Percentiles rank a stretch among this genome's conserved stretches.
These are phyloP conservation scores for Neoscelio sp. DNA, from an alignment of 2,888 invertebrate genomes.

Conservation along the genomic window DNA sequence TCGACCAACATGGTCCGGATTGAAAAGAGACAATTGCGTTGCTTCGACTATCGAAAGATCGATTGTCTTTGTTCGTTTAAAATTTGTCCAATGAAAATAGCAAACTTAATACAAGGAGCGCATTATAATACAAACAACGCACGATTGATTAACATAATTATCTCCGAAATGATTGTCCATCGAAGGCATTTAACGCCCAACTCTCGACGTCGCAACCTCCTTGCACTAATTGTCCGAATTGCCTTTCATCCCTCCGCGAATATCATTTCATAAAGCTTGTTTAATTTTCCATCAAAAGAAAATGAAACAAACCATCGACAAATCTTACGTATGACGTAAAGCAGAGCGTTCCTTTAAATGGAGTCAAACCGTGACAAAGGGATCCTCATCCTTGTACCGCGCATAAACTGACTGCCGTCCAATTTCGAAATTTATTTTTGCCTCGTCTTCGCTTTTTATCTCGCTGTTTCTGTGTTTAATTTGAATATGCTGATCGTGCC, in stretches of 20 bases:
- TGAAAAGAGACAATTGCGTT: neutral
- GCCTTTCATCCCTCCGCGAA: too few relatives aligned
- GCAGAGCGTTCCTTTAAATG: slow-evolving; percentile 13
- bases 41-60: too few relatives aligned
- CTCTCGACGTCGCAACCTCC: too few relatives aligned
- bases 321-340: slow-evolving; percentile 17
- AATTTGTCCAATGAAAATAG: too few relatives aligned
- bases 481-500: slow-evolving; percentile 61
- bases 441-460: slow-evolving; percentile 42
- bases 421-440: slow-evolving; percentile 50
- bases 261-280: neutral
- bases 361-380: slow-evolving; percentile 34
- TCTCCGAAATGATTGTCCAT: too few relatives aligned
- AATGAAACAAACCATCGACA: neutral
- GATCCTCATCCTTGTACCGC: slow-evolving; percentile 14
- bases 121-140: too few relatives aligned
- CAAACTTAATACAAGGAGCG: too few relatives aligned
- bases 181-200: too few relatives aligned
- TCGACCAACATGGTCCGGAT: neutral
- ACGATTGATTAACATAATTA: too few relatives aligned
- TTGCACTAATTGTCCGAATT: too few relatives aligned
- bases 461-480: slow-evolving; percentile 50
- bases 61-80: too few relatives aligned
- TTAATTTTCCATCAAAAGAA: slow-evolving; percentile 2
- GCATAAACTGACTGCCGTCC: slow-evolving; percentile 57